Evolutionary conservation across 2,797 vertebrate genomes (phyloP).

Genomic region (Molossus molossus): DNA sequence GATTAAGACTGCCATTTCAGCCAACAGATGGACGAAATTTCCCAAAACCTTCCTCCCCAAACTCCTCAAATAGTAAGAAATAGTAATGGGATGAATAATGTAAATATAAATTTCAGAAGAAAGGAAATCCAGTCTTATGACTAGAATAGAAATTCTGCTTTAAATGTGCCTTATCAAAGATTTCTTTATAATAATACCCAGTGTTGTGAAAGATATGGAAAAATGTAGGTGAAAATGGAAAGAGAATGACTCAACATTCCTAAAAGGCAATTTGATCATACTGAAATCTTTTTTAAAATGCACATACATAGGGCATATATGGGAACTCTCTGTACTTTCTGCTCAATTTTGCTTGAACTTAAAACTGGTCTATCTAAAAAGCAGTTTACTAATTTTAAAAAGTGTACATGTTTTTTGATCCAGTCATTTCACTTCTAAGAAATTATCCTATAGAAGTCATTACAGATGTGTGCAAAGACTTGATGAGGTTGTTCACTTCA

Average conservation of each 20-base stretch:
- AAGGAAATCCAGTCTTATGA: slow-evolving; percentile 14
- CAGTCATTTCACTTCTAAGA: background rate
- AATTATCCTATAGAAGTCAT: background rate
- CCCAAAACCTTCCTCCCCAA: background rate
- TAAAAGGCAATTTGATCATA: background rate
- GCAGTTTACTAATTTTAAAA: background rate
- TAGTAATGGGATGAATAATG: background rate
- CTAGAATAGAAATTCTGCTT: background rate
- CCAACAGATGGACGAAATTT: background rate
- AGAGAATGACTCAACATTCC: background rate
- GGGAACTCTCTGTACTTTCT: background rate
- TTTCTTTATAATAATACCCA: background rate
- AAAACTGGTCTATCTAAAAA: slow-evolving; percentile 44
- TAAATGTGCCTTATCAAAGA: background rate
- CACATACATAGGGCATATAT: background rate
- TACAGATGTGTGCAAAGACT: background rate
- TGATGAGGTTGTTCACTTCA: background rate
- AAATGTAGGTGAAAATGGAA: background rate
- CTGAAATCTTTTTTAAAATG: background rate
- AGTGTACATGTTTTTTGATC: background rate
- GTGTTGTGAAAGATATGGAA: background rate
- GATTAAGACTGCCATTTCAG: background rate
- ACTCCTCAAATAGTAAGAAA: background rate
- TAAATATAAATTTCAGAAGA: slow-evolving; percentile 32
- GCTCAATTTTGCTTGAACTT: background rate